Conservation (phyloP, 35 echinoderm and acorn worm genomes). For the Anneissia japonica region DNA sequence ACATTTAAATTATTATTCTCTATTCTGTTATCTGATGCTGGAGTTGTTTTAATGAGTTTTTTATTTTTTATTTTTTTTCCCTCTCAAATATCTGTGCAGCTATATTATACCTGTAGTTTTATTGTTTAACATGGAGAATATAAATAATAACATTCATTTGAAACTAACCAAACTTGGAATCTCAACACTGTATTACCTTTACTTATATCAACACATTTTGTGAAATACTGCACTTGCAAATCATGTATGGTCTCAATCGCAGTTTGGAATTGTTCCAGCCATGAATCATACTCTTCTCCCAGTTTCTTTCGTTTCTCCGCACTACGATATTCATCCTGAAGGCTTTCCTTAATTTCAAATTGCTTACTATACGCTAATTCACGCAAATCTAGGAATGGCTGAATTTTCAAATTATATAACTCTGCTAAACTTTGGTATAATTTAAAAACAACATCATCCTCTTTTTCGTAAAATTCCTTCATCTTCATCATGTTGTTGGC, state of each 20-base stretch:
- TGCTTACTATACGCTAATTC: conserved; percentile 70
- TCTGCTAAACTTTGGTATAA: conserved; percentile 56
- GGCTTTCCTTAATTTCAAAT: conserved; percentile 57
- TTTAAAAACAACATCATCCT: conserved; percentile 37
- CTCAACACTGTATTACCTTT: conserved; percentile 48
- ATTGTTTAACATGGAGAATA: too few species aligned
- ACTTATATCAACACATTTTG: conserved; percentile 52
- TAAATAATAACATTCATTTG: not conserved
- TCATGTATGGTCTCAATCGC: conserved; percentile 69
- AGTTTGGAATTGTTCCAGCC: conserved; percentile 66
- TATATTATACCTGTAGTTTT: too few species aligned
- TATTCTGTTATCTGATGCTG: too few species aligned
- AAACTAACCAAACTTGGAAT: not conserved
- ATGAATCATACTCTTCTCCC: conserved; percentile 67
- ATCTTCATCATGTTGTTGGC: conserved; percentile 59
- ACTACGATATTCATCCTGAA: conserved; percentile 68
- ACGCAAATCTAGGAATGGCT: conserved; percentile 82
- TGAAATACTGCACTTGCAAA: conserved; percentile 61
- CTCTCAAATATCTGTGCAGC: too few species aligned
- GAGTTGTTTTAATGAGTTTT: too few species aligned
- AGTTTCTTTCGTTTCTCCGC: conserved; percentile 35
- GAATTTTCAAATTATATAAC: conserved; percentile 65
- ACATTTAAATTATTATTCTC: too few species aligned
- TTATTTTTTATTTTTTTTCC: too few species aligned
- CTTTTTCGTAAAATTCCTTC: conserved; percentile 36